These are phyloP conservation scores for Baryphthengus martii DNA, from an alignment of 2,113 vertebrate species.

Conservation along the genomic window DNA sequence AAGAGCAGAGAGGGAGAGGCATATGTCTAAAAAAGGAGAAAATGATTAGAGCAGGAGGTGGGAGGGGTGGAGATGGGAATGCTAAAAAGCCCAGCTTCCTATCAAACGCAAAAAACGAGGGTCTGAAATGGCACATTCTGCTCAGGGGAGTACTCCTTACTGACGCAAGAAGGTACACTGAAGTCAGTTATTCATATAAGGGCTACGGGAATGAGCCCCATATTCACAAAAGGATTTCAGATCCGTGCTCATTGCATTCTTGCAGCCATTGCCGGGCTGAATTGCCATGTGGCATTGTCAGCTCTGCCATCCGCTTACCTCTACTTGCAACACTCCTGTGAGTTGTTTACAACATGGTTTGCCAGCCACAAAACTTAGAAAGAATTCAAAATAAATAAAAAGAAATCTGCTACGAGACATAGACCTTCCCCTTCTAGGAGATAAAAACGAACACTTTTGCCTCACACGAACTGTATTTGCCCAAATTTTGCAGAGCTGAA, in stretches of 20 bases:
- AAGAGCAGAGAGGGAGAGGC: not conserved
- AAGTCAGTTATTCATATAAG: not conserved
- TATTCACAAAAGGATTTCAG: not conserved
- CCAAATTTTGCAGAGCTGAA: not conserved
- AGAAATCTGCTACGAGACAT: not conserved
- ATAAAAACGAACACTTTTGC: rapidly evolving
- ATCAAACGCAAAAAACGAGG: not conserved
- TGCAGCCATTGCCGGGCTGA: not conserved
- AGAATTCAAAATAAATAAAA: not conserved
- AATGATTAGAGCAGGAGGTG: not conserved
- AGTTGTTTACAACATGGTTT: not conserved
- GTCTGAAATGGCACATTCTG: not conserved
- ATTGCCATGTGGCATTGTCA: rapidly evolving
- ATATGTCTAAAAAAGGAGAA: conserved; percentile 16
- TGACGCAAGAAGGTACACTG: not conserved
- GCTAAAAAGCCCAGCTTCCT: not conserved
- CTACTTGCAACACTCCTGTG: not conserved
- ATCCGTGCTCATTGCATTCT: not conserved
- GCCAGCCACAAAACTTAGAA: not conserved
- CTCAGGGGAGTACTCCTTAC: not conserved
- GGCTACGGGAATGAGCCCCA: not conserved
- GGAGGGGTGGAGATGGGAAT: not conserved
- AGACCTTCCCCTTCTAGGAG: not conserved
- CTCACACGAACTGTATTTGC: not conserved
- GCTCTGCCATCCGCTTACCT: not conserved